Evolutionary conservation across 2,797 vertebrate genomes (phyloP).

Genomic region (Bradypodion pumilum): DNA sequence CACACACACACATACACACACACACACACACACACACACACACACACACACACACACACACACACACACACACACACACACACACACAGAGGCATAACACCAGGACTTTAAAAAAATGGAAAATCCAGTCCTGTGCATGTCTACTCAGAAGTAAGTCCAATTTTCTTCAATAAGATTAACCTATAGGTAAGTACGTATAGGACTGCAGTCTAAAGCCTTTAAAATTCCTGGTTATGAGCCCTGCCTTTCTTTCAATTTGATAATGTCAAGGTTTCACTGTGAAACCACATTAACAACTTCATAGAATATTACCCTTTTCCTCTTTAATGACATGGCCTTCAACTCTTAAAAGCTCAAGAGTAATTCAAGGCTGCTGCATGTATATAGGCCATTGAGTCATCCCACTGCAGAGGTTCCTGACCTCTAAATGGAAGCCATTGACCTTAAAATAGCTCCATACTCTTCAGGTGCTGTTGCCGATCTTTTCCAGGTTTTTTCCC

Average conservation of each 20-base stretch:
- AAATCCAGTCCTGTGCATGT: neutral
- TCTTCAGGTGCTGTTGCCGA: neutral
- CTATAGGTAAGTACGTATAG: neutral
- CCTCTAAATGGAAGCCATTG: slow-evolving; percentile 25
- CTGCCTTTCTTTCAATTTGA: slow-evolving; percentile 11
- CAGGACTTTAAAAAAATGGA: neutral
- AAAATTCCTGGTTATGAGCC: slow-evolving; percentile 8
- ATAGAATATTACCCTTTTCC: slow-evolving; percentile 39
- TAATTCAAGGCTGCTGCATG: slow-evolving; percentile 32
- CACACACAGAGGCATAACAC: neutral
- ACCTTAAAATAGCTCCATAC: slow-evolving; percentile 15
- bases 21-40: neutral
- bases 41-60: neutral
- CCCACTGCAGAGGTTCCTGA: slow-evolving; percentile 22
- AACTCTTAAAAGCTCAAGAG: slow-evolving; percentile 23
- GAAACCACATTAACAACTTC: neutral
- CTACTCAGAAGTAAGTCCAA: neutral
- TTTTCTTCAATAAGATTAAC: neutral
- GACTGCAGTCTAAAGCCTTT: neutral
- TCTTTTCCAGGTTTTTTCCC: neutral
- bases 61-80: neutral
- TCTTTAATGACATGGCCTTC: slow-evolving; percentile 35
- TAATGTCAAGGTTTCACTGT: slow-evolving; percentile 8
- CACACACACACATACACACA: neutral
- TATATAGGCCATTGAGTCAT: neutral